Evolutionary conservation across 2,113 vertebrate genomes (phyloP).

Genomic region (Porphyrio hochstetteri): DNA sequence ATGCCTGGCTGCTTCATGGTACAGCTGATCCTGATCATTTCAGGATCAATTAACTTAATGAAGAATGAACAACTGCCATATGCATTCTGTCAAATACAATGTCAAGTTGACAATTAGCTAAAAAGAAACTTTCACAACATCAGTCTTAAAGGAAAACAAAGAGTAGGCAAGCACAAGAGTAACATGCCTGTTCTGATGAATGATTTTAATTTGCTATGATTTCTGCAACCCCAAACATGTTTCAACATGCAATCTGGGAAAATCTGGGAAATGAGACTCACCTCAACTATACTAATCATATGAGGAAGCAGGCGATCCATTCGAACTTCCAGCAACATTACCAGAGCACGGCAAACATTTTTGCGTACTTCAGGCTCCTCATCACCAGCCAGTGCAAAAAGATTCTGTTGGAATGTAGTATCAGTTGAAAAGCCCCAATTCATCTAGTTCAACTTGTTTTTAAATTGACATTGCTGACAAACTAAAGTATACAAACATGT

Average conservation of each 20-base stretch:
- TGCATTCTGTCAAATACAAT: not conserved
- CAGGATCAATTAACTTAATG: not conserved
- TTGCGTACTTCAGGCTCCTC: conserved; percentile 94
- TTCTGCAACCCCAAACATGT: not conserved
- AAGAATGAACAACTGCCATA: not conserved
- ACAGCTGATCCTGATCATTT: not conserved
- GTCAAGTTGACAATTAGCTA: not conserved
- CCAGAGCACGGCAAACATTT: conserved; percentile 93
- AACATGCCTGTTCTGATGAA: not conserved
- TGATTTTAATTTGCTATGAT: not conserved
- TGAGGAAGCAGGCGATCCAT: conserved; percentile 93
- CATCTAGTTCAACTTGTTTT: not conserved
- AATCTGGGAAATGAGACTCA: conserved; percentile 50
- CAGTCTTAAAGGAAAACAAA: not conserved
- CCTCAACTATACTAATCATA: conserved; percentile 95
- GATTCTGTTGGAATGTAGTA: conserved; percentile 77
- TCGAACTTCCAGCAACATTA: conserved; percentile 93
- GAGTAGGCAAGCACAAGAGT: not conserved
- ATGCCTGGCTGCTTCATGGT: not conserved
- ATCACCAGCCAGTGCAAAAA: conserved; percentile 90
- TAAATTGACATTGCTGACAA: not conserved
- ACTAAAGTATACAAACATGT: not conserved
- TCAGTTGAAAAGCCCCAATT: not conserved
- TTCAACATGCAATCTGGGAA: not conserved
- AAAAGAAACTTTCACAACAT: not conserved